A percentile compares a stretch with the other conserved stretches of the same genome.
phyloP scores from a whole-genome alignment of 2,797 vertebrate genomes.

The Pelodytes ibericus region DNA sequence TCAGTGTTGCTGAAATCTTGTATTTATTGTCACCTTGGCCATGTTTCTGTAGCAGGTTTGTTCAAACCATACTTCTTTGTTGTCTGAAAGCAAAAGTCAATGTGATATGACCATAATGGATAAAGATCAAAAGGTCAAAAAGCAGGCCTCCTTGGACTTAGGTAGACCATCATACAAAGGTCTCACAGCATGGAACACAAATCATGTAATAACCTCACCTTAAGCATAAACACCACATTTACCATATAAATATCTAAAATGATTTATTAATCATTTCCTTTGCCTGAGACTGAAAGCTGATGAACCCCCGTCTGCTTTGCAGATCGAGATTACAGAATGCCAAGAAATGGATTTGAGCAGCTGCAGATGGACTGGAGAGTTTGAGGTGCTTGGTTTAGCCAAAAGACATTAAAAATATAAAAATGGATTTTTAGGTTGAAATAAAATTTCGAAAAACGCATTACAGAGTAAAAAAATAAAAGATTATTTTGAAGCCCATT shows the following conservation, averaged over 20 bases:
- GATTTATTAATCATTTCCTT: conserved; percentile 56
- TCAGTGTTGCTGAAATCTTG: not conserved
- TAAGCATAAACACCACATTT: conserved; percentile 48
- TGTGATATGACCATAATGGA: conserved; percentile 43
- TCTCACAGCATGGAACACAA: conserved; percentile 46
- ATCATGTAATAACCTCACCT: conserved; percentile 52
- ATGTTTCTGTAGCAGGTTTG: conserved; percentile 11
- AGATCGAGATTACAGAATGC: conserved; percentile 38
- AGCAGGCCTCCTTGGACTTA: conserved; percentile 27
- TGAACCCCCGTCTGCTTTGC: conserved; percentile 39
- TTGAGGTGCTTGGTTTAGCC: conserved; percentile 24
- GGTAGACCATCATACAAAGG: conserved; percentile 42
- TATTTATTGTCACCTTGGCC: not conserved
- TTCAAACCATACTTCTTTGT: conserved; percentile 27
- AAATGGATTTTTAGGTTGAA: conserved; percentile 8
- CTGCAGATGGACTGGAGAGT: conserved; percentile 31
- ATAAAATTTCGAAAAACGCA: conserved; percentile 8
- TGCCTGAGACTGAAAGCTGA: conserved; percentile 46
- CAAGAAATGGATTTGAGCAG: conserved; percentile 49
- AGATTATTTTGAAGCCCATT: conserved; percentile 4
- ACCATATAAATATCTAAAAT: conserved; percentile 49
- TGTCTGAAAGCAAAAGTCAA: conserved; percentile 34
- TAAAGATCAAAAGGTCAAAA: conserved; percentile 23
- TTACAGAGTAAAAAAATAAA: conserved; percentile 14
- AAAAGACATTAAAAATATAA: conserved; percentile 29